Evolutionary conservation across 2,888 invertebrate species (phyloP), one percentile per base, ranked within the genome.

Genomic region (Molanna angustata): DNA sequence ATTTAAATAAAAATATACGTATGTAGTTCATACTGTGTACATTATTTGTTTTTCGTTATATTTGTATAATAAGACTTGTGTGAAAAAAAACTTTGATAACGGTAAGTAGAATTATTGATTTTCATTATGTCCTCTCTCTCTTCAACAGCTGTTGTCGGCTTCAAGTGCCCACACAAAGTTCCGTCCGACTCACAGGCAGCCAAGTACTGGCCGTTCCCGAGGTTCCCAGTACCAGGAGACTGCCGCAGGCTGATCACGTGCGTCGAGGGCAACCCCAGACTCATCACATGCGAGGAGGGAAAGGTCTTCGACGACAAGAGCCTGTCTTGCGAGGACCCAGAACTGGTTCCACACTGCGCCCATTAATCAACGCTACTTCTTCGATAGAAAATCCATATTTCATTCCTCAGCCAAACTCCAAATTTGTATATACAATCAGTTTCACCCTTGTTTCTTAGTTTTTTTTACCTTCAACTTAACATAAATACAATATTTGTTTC

Each of bases 191-290:
- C 88, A 13, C 82, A 86, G 52, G 85, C 92, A 3, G 91, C 92
- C 46, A 90, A 87, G 68, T 94, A 93, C 80, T 90, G 91, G 88
- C 94, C 94, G 0, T 93, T 84, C 80, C 94, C 94, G 22, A 83
- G 94, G 61, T 94, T 92, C 76, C 82, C 93, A 2, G 89, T 93
- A 9, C 87, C 90, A 39, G 90, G 90, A 13, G 92, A 93, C 70
- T 90, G 91, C 68, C 87, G 88, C 67, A 83, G 88, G 54, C 79
- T 94, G 60, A 91, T 94, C 70, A 93, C 93, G 56, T 94, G 94
- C 69, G 94, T 94, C 35, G 89, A 93, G 64, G 90, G 92, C 19
- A 84, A 88, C 69, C 94, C 94, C 2, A 83, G 94, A 56, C 80
- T 94, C 60, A 88, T 93, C 65, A 82, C 87, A 52, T 94, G 94